These are phyloP conservation scores for Phoxinus dragarum DNA, from an alignment of 2,797 vertebrate species.

Conservation along the genomic window DNA sequence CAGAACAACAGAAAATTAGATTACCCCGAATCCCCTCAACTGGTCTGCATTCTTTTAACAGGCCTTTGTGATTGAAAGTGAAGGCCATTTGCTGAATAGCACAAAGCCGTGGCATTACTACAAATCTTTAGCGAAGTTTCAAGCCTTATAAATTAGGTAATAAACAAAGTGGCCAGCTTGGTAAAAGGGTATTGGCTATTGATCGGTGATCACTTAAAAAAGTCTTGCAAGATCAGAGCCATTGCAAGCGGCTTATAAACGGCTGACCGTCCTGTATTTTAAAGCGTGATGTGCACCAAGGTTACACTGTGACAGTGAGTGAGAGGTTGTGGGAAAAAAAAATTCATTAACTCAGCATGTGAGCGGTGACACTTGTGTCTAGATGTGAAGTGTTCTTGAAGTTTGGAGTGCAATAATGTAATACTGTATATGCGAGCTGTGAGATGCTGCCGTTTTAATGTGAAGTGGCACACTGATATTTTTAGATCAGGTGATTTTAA, in stretches of 20 bases:
- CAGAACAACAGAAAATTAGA: slow-evolving; percentile 3
- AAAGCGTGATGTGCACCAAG: neutral
- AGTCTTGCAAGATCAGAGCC: neutral
- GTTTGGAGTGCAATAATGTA: slow-evolving; percentile 33
- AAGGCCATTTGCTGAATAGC: slow-evolving; percentile 24
- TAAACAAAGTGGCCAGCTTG: slow-evolving; percentile 28
- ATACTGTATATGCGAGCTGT: slow-evolving; percentile 27
- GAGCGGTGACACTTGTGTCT: slow-evolving; percentile 19
- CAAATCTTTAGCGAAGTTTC: slow-evolving; percentile 1
- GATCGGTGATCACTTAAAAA: slow-evolving; percentile 48
- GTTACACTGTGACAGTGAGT: neutral
- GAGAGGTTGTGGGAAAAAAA: neutral
- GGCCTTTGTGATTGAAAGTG: slow-evolving; percentile 22
- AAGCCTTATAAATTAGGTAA: neutral
- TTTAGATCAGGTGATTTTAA: slow-evolving; percentile 41
- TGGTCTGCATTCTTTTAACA: slow-evolving; percentile 6
- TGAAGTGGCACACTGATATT: slow-evolving; percentile 18
- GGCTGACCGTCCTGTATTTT: neutral
- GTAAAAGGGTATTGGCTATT: slow-evolving; percentile 55
- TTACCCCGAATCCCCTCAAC: slow-evolving; percentile 1
- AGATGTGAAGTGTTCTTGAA: slow-evolving; percentile 33
- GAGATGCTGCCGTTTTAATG: slow-evolving; percentile 10
- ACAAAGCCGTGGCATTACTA: slow-evolving; percentile 1
- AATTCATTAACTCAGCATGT: slow-evolving; percentile 29
- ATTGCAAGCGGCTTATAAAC: neutral